Conservation (phyloP, 2,888 invertebrate genomes). For the Miltochrista miniata region DNA sequence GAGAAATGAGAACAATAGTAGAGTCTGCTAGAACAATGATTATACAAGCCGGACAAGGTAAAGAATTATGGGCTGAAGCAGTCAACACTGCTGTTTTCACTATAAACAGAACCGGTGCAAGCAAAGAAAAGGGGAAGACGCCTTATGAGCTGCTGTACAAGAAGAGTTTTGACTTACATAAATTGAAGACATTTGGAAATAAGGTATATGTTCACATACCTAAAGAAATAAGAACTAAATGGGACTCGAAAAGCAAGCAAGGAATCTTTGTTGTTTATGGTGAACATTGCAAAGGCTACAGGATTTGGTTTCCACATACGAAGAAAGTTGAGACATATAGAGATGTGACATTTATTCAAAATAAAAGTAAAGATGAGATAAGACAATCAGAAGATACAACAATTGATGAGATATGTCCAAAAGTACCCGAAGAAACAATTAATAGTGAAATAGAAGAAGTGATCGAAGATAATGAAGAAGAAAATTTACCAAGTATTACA, state of each 20-base stretch:
- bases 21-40: conserved; percentile 41
- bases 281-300: background rate
- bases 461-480: background rate
- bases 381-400: too few species aligned
- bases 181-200: background rate
- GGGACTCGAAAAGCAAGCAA: background rate
- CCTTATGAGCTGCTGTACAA: background rate
- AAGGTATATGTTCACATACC: background rate
- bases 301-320: conserved; percentile 16
- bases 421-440: background rate
- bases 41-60: conserved; percentile 10
- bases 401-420: background rate
- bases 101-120: background rate
- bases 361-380: too few species aligned
- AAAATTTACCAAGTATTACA: too few species aligned
- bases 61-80: conserved; percentile 1
- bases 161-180: background rate
- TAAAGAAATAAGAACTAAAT: background rate
- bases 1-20: conserved; percentile 34
- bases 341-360: conserved; percentile 16
- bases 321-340: conserved; percentile 18
- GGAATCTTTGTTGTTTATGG: background rate
- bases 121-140: background rate
- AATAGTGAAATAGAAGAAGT: background rate
- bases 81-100: conserved; percentile 13